Base-by-base conservation (phyloP, 2,888 invertebrate genomes). In the Amphipyra berbera region DNA sequence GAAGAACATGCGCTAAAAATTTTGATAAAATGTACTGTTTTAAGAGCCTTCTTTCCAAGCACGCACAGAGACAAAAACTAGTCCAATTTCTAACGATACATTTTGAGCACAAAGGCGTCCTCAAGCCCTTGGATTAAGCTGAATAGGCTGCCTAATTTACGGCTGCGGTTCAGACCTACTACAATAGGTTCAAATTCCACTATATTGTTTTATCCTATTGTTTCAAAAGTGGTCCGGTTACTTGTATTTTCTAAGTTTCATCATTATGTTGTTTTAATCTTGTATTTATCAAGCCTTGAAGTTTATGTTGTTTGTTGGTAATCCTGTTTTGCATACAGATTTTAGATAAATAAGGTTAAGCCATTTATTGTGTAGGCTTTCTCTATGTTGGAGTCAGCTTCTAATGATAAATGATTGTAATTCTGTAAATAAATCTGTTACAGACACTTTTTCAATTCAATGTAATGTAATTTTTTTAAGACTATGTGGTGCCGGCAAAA, bases 121-220 rank as follows among this genome's bases (percentile, higher is more conserved):
- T 12, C 55, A 68, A 73, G 44, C 57, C 54, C 44, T 13, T 8
- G 47, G 73, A 59, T 67, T 60, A 45, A 30, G 30, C 21, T 61
- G 56, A 68, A 70, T 57, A 68, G 70, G 49, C 40, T 12, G 38
- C 13, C 73, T 68, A 68, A 71, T 71, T 73, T 73, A 71, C 44
- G 61, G 15, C 37, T 13, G n/a, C 4, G 27, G 73, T 56, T 44
- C 13, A 27, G 42, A 45, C 45, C 42, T 4, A 15, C 15, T 49
- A 69, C 59, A 69, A 69, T 55, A 47, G 72, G 13, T 52, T 59
- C 41, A 59, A 72, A 69, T 59, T 55, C 54, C 50, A 21, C 27
- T 66, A 53, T 47, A 65, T 41, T 57, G 45, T 46, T 49, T 30
- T 21, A 21, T 35, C 1, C 57, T 38, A 71, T 68, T 68, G 66